Evolutionary conservation across 2,888 invertebrate genomes (phyloP).

Genomic region (Lottia gigantea): DNA sequence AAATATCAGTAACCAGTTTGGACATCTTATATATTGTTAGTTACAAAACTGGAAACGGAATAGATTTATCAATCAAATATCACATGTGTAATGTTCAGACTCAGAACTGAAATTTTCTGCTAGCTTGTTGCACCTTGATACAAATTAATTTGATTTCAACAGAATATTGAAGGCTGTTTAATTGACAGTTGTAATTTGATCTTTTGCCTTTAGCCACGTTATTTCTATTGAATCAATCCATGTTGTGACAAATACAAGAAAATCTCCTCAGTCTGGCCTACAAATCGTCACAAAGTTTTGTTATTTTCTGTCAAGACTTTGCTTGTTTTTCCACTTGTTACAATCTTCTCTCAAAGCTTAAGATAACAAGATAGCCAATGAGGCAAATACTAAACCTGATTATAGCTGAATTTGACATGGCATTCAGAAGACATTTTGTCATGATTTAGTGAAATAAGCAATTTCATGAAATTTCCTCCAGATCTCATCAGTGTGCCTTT

Average conservation of each 20-base stretch:
- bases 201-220: conserved; percentile 6
- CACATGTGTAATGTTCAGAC: too few relatives aligned
- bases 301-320: conserved; percentile 8
- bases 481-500: background rate
- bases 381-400: background rate
- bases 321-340: conserved; percentile 4
- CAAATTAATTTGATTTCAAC: conserved; percentile 7
- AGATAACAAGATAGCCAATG: conserved; percentile 2
- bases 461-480: background rate
- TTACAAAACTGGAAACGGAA: too few relatives aligned
- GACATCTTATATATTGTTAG: too few relatives aligned
- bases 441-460: conserved; percentile 11
- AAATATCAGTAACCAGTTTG: too few relatives aligned
- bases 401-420: background rate
- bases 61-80: too few relatives aligned
- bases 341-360: conserved; percentile 4
- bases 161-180: background rate
- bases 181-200: conserved; percentile 6
- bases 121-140: background rate
- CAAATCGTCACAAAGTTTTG: conserved; percentile 10
- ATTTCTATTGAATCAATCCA: background rate
- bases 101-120: too few relatives aligned
- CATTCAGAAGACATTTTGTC: conserved; percentile 1
- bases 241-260: conserved; percentile 10
- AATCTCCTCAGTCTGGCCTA: background rate